A percentile compares a stretch with the other conserved stretches of the same genome.
Evolutionary conservation across 2,113 vertebrate species (phyloP).

Genomic region (Callospermophilus lateralis): DNA sequence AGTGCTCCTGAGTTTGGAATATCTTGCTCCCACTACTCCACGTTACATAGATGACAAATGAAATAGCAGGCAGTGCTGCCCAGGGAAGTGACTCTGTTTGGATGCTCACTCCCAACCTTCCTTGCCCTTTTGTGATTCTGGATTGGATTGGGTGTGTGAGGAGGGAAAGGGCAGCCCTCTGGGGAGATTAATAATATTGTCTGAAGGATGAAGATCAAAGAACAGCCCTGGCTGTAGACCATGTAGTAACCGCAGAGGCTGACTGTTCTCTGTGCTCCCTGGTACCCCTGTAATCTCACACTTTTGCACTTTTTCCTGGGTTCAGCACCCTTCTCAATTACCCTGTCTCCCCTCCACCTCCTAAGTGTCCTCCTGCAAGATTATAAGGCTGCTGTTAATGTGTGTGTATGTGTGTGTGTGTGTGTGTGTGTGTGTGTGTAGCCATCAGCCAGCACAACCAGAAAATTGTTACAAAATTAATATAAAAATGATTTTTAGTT

Average conservation of each 20-base stretch:
- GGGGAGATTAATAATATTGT: constrained; percentile 64
- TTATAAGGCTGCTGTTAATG: not conserved
- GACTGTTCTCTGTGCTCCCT: constrained; percentile 35
- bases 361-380: not conserved
- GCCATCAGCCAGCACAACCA: not conserved
- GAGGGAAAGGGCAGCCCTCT: constrained; percentile 65
- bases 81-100: not conserved
- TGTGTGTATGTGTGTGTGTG: no score
- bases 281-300: not conserved
- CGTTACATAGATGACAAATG: not conserved
- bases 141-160: constrained; percentile 35
- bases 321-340: constrained; percentile 61
- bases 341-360: not conserved
- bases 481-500: not conserved
- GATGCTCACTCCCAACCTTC: not conserved
- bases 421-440: not conserved
- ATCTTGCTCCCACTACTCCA: not conserved
- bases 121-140: constrained; percentile 38
- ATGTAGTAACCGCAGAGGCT: not conserved
- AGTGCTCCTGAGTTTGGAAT: not conserved
- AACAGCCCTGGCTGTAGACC: constrained; percentile 41
- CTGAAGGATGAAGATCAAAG: constrained; percentile 77
- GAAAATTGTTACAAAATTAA: not conserved
- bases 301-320: constrained; percentile 39
- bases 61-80: not conserved